Base-by-base conservation (phyloP, 2,797 vertebrate genomes). In the Diceros bicornis region DNA sequence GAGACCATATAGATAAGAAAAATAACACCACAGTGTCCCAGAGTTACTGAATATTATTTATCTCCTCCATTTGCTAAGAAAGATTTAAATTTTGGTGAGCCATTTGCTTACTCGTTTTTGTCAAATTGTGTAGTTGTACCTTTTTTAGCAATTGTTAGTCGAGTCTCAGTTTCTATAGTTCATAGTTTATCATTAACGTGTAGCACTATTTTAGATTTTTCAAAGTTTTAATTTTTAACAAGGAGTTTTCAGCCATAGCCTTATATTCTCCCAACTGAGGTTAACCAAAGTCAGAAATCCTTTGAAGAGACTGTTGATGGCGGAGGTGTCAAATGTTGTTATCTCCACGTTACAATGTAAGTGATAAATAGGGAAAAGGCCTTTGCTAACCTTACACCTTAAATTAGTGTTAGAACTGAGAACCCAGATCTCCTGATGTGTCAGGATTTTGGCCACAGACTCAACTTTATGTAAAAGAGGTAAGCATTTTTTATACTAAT, bases 1-100 rank as follows among this genome's bases (percentile, higher is more conserved):
- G 89, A 66, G 23, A 83, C 62, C 9, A 1, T 61, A 17, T 37
- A 91, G 91, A 95, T 91, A 98, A 91, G 91, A 72, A 92, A 91
- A 94, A 55, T 93, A 78, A 78, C 77, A 90, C n/a, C 59, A 57
- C 14, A 52, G 0, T 37, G 68, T 79, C 62, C 79, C 55, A 64
- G 82, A 78, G 34, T 75, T 75, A 72, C 66, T 84, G 94, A 96
- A 7, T 94, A 71, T 91, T 87, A 52, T 78, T 94, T 96, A 66
- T 91, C 23, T 91, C 72, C 27, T 86, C 29, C 7, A 12, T 74
- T 95, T 85, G 55, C 64, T 78, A 94, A 93, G 92, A 68, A 94
- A 47, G n/a, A 87, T 94, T 81, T 84, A 86, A 87, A 81, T 91
- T 97, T 97, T 69, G 59, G 77, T 94, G 91, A 92, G n/a, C 34